Percentiles rank a stretch among this genome's conserved stretches.
These are phyloP conservation scores for Ovibos moschatus DNA, from an alignment of 2,113 vertebrate species.

Conservation along the genomic window DNA sequence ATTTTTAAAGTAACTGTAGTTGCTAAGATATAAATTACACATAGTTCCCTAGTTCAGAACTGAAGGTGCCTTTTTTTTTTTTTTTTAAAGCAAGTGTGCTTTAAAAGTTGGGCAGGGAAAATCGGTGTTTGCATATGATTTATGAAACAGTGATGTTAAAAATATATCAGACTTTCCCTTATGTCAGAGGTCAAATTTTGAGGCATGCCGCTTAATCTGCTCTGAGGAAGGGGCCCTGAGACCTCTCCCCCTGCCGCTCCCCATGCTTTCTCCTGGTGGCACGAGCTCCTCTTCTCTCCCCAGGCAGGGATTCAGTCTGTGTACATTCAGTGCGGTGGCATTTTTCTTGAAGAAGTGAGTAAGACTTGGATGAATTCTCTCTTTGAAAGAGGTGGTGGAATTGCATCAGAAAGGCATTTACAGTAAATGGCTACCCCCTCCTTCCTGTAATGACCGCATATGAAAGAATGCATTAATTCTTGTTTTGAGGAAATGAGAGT, in stretches of 20 bases:
- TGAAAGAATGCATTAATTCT: slow-evolving; percentile 70
- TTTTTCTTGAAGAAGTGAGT: slow-evolving; percentile 79
- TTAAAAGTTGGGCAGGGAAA: neutral
- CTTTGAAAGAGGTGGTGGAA: slow-evolving; percentile 78
- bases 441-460: slow-evolving; percentile 73
- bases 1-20: neutral
- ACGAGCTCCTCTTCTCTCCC: slow-evolving; percentile 25
- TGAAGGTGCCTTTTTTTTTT: neutral
- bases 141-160: neutral
- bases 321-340: slow-evolving; percentile 69
- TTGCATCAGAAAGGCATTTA: slow-evolving; percentile 76
- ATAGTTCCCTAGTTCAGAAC: slow-evolving; percentile 26
- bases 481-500: slow-evolving; percentile 67
- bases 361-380: slow-evolving; percentile 75
- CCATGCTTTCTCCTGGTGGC: neutral
- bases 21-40: slow-evolving; percentile 30
- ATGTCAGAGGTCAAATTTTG: neutral
- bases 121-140: neutral
- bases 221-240: neutral
- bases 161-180: neutral
- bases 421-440: slow-evolving; percentile 67
- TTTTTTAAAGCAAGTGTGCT: slow-evolving; percentile 5
- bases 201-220: neutral
- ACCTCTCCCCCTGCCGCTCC: neutral
- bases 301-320: neutral